These are phyloP conservation scores for Spea multiplicata DNA, from an alignment of 2,113 vertebrate genomes.

Conservation along the genomic window DNA sequence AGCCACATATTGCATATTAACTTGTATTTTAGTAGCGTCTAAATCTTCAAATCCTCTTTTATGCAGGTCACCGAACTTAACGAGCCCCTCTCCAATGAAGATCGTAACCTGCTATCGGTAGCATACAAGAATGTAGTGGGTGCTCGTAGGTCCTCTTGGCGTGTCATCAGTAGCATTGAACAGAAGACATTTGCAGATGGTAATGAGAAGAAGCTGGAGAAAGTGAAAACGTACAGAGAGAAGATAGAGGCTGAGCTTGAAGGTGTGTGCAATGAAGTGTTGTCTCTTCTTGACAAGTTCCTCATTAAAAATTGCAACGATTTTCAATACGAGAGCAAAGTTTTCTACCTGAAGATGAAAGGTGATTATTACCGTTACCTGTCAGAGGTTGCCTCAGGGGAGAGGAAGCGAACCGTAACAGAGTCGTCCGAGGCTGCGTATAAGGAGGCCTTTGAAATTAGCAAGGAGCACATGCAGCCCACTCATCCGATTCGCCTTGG, in stretches of 20 bases:
- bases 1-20: too few species aligned
- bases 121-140: slow-evolving; percentile 88
- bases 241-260: slow-evolving; percentile 89
- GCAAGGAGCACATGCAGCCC: slow-evolving; percentile 87
- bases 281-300: slow-evolving; percentile 79
- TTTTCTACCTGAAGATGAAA: slow-evolving; percentile 91
- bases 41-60: slow-evolving; percentile 18
- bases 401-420: slow-evolving; percentile 78
- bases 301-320: slow-evolving; percentile 88
- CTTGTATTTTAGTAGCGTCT: too few species aligned
- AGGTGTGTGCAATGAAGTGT: slow-evolving; percentile 80
- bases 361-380: slow-evolving; percentile 86
- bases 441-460: slow-evolving; percentile 86
- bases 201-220: slow-evolving; percentile 86
- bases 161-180: slow-evolving; percentile 86
- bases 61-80: slow-evolving; percentile 83
- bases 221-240: slow-evolving; percentile 85
- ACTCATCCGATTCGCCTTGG: slow-evolving; percentile 85
- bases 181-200: slow-evolving; percentile 83
- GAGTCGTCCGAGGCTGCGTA: slow-evolving; percentile 81
- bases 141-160: slow-evolving; percentile 82
- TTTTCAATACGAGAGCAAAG: slow-evolving; percentile 84
- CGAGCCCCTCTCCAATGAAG: slow-evolving; percentile 82
- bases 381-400: slow-evolving; percentile 80
- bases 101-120: slow-evolving; percentile 82